A percentile compares a stretch with the other conserved stretches of the same genome.
These are phyloP conservation scores for Poecilia picta DNA, from an alignment of 2,797 vertebrate species.

Conservation along the genomic window DNA sequence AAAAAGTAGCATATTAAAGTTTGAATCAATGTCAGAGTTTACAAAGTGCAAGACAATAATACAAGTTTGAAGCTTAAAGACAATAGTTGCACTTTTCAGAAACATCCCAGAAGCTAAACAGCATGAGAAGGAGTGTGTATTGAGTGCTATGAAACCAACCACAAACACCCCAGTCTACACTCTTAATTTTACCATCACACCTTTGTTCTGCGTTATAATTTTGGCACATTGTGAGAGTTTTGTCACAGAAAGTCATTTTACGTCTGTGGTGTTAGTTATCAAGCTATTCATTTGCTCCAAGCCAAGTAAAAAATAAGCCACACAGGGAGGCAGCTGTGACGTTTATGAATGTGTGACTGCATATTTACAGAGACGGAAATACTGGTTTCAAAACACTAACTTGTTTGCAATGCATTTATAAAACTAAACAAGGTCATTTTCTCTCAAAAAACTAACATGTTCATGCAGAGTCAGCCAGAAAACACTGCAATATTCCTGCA, in stretches of 20 bases:
- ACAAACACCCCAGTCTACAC: background rate
- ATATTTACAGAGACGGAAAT: slow-evolving; percentile 7
- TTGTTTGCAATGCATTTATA: slow-evolving; percentile 12
- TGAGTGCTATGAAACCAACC: background rate
- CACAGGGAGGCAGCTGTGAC: background rate
- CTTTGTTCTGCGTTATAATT: background rate
- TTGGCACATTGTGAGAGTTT: background rate
- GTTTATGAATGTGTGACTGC: slow-evolving; percentile 15
- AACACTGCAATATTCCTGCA: slow-evolving; percentile 1
- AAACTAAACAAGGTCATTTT: slow-evolving; percentile 16
- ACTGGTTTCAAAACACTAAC: slow-evolving; percentile 12
- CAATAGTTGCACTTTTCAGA: background rate
- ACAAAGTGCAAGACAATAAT: background rate
- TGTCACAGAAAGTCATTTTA: background rate
- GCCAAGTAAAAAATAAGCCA: slow-evolving; percentile 8
- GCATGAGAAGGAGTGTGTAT: background rate
- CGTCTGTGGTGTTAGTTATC: background rate
- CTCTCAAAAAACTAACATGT: slow-evolving; percentile 4
- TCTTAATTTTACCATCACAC: background rate
- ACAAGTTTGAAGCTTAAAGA: background rate
- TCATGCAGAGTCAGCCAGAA: slow-evolving; percentile 2
- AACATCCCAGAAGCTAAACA: background rate
- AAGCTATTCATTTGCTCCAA: background rate
- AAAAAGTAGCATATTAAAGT: background rate
- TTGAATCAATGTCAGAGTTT: background rate